Evolutionary conservation across 2,113 vertebrate genomes (phyloP), one percentile per base, ranked within the genome.

Genomic region (Scalopus aquaticus): DNA sequence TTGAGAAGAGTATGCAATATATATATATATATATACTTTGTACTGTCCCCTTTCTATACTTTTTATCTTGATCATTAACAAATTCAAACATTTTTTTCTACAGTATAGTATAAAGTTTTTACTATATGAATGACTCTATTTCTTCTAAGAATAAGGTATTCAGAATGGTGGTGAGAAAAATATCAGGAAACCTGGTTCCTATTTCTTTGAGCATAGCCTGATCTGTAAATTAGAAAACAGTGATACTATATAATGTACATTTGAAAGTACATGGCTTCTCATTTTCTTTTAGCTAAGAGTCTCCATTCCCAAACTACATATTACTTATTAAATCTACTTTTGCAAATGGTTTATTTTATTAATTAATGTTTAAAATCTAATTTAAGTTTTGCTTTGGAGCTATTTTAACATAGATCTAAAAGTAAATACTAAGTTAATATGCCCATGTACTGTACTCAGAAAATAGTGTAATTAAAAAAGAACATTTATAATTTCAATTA

Each of bases 401-500:
- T 89, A 56, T 91, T 79, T 79, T 82, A 82, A 87, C 64, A 22
- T 58, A 84, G 30, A 12, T 86, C 39, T 35, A 56, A 91, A 81
- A 60, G n/a, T 30, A 94, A 93, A 89, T 79, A 81, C 4, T 73
- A 56, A 96, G 65, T 91, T 95, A 96, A 84, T 91, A 95, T 16
- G 65, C 19, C 46, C 87, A 90, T 9, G 19, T 86, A 93, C 12
- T 93, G 4, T 60, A 91, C 58, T 30, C 69, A 39, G 6, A 92
- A 88, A 76, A 28, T 86, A 60, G 28, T 96, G 1, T 84, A 96
- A 95, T 91, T 76, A 65, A 30, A 56, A 86, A 96, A 89, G n/a
- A n/a, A n/a, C n/a, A n/a, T n/a, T n/a, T 51, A 70, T 95, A 93
- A 95, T 96, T 96, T 44, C 9, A 69, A 84, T 88, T 60, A 91